Evolutionary conservation across 2,797 vertebrate species (phyloP).

Genomic region (Agapornis canus): DNA sequence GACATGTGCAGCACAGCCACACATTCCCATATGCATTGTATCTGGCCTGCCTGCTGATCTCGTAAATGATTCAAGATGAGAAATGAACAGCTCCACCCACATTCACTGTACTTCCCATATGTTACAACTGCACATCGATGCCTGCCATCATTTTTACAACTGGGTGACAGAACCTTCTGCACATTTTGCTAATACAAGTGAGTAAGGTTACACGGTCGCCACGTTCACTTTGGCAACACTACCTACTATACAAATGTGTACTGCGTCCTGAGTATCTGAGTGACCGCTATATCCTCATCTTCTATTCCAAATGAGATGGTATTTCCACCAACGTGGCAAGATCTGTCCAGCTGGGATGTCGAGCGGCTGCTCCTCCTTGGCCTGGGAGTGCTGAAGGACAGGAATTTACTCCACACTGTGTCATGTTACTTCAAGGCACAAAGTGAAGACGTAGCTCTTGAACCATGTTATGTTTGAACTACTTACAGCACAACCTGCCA

Average conservation of each 20-base stretch:
- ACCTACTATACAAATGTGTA: not conserved
- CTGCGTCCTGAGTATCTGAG: not conserved
- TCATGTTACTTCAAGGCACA: not conserved
- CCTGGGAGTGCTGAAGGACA: not conserved
- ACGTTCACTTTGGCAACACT: not conserved
- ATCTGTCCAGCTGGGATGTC: not conserved
- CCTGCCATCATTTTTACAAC: slow-evolving; percentile 73
- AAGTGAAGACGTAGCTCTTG: not conserved
- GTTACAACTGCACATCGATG: slow-evolving; percentile 70
- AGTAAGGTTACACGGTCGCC: slow-evolving; percentile 14
- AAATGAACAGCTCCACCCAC: slow-evolving; percentile 74
- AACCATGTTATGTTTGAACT: fast-evolving
- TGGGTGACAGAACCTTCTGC: slow-evolving; percentile 73
- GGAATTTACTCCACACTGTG: not conserved
- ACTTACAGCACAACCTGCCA: not conserved
- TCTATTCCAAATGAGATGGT: not conserved
- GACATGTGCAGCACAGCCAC: slow-evolving; percentile 73
- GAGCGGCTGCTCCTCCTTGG: not conserved
- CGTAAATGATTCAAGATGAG: slow-evolving; percentile 72
- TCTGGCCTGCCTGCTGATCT: slow-evolving; percentile 73
- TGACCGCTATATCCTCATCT: not conserved
- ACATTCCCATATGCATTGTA: slow-evolving; percentile 74
- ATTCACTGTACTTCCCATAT: slow-evolving; percentile 73
- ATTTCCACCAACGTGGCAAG: not conserved
- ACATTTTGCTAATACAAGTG: slow-evolving; percentile 55